Evolutionary conservation across 2,888 invertebrate species (phyloP), one percentile per base, ranked within the genome.

Genomic region (Conus canariensis): DNA sequence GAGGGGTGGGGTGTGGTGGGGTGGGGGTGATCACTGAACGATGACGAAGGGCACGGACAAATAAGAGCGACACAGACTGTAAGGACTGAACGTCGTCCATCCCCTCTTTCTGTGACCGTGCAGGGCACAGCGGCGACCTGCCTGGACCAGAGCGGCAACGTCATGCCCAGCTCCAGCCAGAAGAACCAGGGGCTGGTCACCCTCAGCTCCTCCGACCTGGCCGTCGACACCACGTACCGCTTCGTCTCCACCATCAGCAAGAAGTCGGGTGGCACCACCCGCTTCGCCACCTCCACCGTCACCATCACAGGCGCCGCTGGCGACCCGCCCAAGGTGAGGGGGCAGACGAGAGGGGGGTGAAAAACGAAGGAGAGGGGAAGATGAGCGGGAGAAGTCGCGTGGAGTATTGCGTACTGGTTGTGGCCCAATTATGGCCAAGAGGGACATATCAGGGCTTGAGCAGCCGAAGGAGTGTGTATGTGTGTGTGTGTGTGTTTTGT

Each of bases 221-320:
- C 60, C 30, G 89, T 56, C 6, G 85, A 83, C 89, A 70, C 16
- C 45, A 45, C 6, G 22, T 89, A 89, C 85, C 14, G 30, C 56
- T 89, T 89, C 58, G 58, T 56, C 10, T 82, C 67, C 67, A 60
- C 60, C 22, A 82, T 89, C 89, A 85, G 89, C 89, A 89, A 85
- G 70, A 70, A 83, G 85, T 89, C 89, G 56, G 45, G 58, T 2
- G 85, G 70, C 56, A 67, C 89, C 83, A 89, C 67, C 6, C 89
- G 89, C 0, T 88, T 83, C 83, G 19, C 5, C 85, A 10, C 89
- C 14, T 14, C 89, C 70, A 67, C 45, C 30, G 88, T 89, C 83
- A 89, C 89, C 10, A 82, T 89, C 59, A 16, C 12, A 19, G 83
- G 82, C 56, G 5, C 67, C 6, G 88, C 88, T 64, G 88, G 88